Base-by-base conservation (phyloP, 53 echinoderm and acorn worm genomes). In the Antedon mediterranea region DNA sequence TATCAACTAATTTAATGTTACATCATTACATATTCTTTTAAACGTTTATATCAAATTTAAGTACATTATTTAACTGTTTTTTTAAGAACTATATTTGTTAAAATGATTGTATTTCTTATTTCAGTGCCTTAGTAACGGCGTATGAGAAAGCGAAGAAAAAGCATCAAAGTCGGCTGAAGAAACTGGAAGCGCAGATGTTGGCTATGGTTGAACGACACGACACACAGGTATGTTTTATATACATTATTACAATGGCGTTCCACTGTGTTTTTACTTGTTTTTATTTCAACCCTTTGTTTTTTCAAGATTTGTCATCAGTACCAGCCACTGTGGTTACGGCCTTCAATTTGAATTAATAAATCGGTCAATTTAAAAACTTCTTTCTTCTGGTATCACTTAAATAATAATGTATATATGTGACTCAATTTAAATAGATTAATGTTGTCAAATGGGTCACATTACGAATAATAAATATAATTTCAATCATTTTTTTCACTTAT, bases 121-220 rank as follows among this genome's bases (percentile, higher is more conserved):
- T 4, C 82, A 95, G 97, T 92, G 97, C 97, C 81, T 87, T 95
- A 73, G 97, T 95, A 44, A 95, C 97, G 33, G 97, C 97, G 23
- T 95, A 95, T 76, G 97, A 95, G 81, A 95, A 95, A 83, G 97
- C 97, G 32, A 95, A 95, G 86, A 95, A 95, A 84, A 95, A 95
- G 75, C 97, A 95, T 71, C 97, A 95, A 84, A 95, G 92, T 81
- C 79, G 97, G 77, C 80, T 94, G 29, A 92, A 95, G 89, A 95
- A 95, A 34, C 81, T 92, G 71, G 97, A 95, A 79, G 91, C 97
- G 4, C 97, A 95, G 84, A 95, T 95, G 97, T 91, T 94, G 89
- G 94, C 91, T 20, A 91, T 93, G 93, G 94, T 89, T 30, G 91
- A 92, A 74, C 89, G 95, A 85, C 95, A 95, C 72, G 91, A 95